These are phyloP conservation scores for Orgyia antiqua DNA, from an alignment of 2,888 invertebrate species.

Conservation along the genomic window DNA sequence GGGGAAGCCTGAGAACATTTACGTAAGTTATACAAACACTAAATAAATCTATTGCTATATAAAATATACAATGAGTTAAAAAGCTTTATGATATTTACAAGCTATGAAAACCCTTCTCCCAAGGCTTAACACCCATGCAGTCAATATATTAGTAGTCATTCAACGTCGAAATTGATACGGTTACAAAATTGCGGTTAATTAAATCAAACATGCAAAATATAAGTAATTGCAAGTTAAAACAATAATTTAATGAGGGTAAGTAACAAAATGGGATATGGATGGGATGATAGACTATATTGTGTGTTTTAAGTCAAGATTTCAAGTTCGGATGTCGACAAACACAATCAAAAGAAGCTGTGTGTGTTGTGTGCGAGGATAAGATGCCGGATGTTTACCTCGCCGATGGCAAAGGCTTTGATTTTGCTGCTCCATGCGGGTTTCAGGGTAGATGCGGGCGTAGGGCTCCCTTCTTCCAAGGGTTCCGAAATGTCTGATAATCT, in stretches of 20 bases:
- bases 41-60: conserved; percentile 8
- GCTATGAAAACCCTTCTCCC: conserved; percentile 60
- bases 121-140: conserved; percentile 69
- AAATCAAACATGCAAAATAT: conserved; percentile 71
- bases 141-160: conserved; percentile 46
- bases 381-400: conserved; percentile 76
- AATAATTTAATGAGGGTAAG: conserved; percentile 47
- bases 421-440: conserved; percentile 75
- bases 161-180: conserved; percentile 36
- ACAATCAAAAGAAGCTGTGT: conserved; percentile 71
- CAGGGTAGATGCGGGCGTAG: conserved; percentile 55
- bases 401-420: conserved; percentile 75
- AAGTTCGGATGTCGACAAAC: conserved; percentile 67
- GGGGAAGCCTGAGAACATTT: conserved; percentile 74
- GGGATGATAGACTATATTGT: conserved; percentile 43
- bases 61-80: conserved; percentile 45
- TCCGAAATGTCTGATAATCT: conserved; percentile 57
- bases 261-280: conserved; percentile 52
- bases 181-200: conserved; percentile 47
- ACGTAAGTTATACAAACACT: conserved; percentile 14
- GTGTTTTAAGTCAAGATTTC: conserved; percentile 53
- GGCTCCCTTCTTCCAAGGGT: conserved; percentile 52
- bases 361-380: conserved; percentile 60
- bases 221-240: conserved; percentile 64
- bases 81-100: conserved; percentile 71